Base-by-base conservation (phyloP, 2,113 vertebrate genomes). In the Rhinolophus sinicus region DNA sequence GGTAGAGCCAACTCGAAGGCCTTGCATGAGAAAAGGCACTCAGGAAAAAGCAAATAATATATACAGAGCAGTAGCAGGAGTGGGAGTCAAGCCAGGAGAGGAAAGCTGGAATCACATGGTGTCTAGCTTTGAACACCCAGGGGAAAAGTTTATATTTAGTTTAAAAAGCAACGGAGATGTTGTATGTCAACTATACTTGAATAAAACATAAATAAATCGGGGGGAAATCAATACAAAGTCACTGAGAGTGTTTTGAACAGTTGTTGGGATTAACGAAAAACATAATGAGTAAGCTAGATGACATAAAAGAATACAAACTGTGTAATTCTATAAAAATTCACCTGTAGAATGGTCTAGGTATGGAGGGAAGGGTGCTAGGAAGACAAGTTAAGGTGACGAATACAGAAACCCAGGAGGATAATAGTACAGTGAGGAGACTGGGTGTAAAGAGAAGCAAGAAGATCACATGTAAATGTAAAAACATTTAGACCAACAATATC, bases 111-210 rank as follows among this genome's bases (percentile, higher is more conserved):
- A 76, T 72, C 47, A 50, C 82, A 76, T 50, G 35, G 58, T 80
- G 24, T 56, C n/a, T 95, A 78, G 90, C 76, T 96, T 73, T 78
- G 64, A 73, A 96, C 18, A 84, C 26, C 38, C 33, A 47, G n/a
- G 47, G 47, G 85, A 82, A 87, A 44, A 60, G 52, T 85, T 82
- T 92, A 58, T 77, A 86, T 82, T 94, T 94, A 85, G 30, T 56
- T 94, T 62, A 82, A 73, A 96, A 82, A 33, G 28, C 78, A 87
- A 78, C 28, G 69, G 78, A 64, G 78, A 26, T 60, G 22, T 60
- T 60, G 58, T 60, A 60, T 60, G 24, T 60, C 58, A 26, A 60
- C 58, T 60, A 60, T 60, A 60, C 58, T 60, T 26, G 24, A 60
- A 26, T 60, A 26, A 60, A 60, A 60, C 24, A 60, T 60, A 60